phyloP scores from a whole-genome alignment of 2,797 vertebrate species.

The Acanthopagrus latus region DNA sequence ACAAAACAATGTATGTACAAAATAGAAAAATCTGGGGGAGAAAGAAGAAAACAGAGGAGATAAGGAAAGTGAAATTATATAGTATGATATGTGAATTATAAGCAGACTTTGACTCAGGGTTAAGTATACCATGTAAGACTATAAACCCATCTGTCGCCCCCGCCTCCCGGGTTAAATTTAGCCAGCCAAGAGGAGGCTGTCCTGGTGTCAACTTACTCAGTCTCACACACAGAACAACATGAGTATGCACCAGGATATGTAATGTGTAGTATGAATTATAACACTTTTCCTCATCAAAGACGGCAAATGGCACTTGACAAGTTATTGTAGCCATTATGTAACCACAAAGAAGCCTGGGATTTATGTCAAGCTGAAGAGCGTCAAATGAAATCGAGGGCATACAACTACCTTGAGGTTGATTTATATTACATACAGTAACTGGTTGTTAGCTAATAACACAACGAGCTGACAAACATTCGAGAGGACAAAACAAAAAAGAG shows the following conservation, averaged over 20 bases:
- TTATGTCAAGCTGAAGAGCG: neutral
- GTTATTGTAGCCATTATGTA: neutral
- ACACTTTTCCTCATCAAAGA: neutral
- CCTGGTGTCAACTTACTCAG: conserved; percentile 83
- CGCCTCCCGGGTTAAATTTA: conserved; percentile 85
- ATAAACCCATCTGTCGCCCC: conserved; percentile 79
- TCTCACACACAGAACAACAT: conserved; percentile 66
- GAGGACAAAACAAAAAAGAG: conserved; percentile 12
- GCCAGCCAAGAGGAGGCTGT: conserved; percentile 77
- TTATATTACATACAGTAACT: neutral
- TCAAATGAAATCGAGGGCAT: neutral
- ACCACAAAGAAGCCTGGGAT: neutral
- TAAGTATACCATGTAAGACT: conserved; percentile 84
- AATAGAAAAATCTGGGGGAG: conserved; percentile 95
- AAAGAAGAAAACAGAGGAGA: neutral
- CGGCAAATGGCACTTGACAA: neutral
- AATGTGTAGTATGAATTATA: neutral
- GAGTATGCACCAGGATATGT: conserved; percentile 37
- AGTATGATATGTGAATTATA: conserved; percentile 39
- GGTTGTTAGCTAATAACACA: neutral
- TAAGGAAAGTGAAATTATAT: neutral
- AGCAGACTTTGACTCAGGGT: conserved; percentile 52
- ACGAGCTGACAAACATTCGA: neutral
- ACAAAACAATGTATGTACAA: conserved; percentile 99
- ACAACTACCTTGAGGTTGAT: neutral